These are phyloP conservation scores for Brachionus asplanchnoidis DNA, from an alignment of 1,140 invertebrate genomes.

Conservation along the genomic window DNA sequence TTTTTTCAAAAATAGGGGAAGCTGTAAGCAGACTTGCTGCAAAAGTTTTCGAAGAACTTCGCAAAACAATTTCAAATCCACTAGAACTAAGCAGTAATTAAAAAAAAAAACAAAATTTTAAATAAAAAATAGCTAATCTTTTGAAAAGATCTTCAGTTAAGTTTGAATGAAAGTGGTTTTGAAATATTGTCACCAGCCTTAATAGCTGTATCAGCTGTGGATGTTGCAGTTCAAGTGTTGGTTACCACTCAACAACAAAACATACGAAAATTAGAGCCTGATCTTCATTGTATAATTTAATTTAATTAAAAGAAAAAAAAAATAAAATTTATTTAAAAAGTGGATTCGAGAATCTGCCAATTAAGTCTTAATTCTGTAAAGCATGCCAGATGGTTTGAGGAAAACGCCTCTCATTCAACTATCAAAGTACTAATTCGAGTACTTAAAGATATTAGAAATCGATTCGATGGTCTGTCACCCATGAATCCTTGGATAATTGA, in stretches of 20 bases:
- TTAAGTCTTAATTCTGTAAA: conserved; percentile 85
- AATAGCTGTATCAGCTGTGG: conserved; percentile 49
- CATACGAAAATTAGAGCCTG: conserved; percentile 82
- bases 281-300: conserved; percentile 67
- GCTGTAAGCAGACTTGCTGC: neutral
- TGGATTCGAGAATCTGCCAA: conserved; percentile 77
- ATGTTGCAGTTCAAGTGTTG: conserved; percentile 78
- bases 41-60: neutral
- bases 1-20: conserved; percentile 1
- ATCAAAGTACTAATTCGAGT: conserved; percentile 91
- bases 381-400: conserved; percentile 93
- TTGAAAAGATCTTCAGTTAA: conserved; percentile 52
- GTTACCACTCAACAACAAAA: conserved; percentile 89
- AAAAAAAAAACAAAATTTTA: neutral
- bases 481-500: conserved; percentile 94
- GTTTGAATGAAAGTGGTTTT: conserved; percentile 61
- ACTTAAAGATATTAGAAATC: conserved; percentile 76
- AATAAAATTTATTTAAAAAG: conserved; percentile 46
- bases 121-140: conserved; percentile 21
- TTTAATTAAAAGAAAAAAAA: neutral
- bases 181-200: conserved; percentile 64
- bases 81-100: conserved; percentile 23
- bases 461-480: conserved; percentile 82
- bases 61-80: conserved; percentile 19
- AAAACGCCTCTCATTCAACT: conserved; percentile 87